These are phyloP conservation scores for Sphaerodactylus townsendi DNA, from an alignment of 2,113 vertebrate genomes.

Conservation along the genomic window DNA sequence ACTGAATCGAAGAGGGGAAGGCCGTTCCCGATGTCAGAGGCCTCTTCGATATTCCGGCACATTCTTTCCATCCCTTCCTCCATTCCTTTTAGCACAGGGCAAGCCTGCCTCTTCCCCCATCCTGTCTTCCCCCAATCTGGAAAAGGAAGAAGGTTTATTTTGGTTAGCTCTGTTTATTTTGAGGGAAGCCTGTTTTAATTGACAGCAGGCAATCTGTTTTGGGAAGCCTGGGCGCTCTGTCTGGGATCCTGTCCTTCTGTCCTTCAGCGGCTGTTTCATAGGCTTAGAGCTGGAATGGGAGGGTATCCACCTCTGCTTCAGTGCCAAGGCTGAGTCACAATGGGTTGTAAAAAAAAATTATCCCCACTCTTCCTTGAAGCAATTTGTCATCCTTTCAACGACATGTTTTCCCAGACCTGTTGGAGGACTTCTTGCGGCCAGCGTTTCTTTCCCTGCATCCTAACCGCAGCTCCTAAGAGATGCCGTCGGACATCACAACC, in stretches of 20 bases:
- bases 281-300: neutral
- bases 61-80: too few relatives aligned
- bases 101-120: neutral
- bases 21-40: neutral
- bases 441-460: slow-evolving; percentile 33
- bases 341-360: neutral
- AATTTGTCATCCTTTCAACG: slow-evolving; percentile 59
- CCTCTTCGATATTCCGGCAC: neutral
- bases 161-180: neutral
- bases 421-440: slow-evolving; percentile 24
- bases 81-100: neutral
- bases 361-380: slow-evolving; percentile 13
- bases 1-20: neutral
- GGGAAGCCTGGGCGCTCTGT: neutral
- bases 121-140: neutral
- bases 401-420: slow-evolving; percentile 37
- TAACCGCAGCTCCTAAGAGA: neutral
- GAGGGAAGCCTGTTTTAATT: neutral
- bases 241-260: neutral
- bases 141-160: neutral
- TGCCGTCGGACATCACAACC: neutral
- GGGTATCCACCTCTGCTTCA: neutral
- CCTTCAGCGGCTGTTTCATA: accelerated
- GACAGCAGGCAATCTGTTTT: neutral
- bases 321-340: slow-evolving; percentile 58